Percentiles rank a stretch among this genome's conserved stretches.
These are phyloP conservation scores for Pogonognathellus flavescens DNA, from an alignment of 1,140 invertebrate species.

Conservation along the genomic window DNA sequence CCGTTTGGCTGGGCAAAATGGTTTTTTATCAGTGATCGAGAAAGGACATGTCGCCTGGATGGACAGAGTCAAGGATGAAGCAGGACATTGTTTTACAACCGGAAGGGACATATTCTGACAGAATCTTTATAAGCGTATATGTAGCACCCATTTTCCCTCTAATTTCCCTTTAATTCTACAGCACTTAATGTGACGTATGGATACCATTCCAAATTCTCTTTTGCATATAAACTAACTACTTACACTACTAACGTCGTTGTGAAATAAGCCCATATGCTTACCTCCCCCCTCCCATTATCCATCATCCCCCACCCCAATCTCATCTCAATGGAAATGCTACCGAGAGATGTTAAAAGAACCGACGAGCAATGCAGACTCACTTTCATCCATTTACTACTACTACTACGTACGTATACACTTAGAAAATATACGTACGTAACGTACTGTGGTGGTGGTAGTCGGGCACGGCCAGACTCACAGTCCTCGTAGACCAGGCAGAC, in stretches of 20 bases:
- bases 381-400: neutral
- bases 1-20: constrained; percentile 48
- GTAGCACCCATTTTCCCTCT: constrained; percentile 63
- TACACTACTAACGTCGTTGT: neutral
- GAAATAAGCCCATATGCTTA: constrained; percentile 62
- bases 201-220: constrained; percentile 65
- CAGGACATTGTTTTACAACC: constrained; percentile 62
- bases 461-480: neutral
- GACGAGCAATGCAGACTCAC: constrained; percentile 12
- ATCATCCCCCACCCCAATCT: constrained; percentile 60
- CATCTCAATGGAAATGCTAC: constrained; percentile 51
- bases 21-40: constrained; percentile 43
- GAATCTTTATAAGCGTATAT: constrained; percentile 51
- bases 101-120: constrained; percentile 58
- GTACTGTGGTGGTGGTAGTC: neutral
- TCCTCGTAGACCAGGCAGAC: neutral
- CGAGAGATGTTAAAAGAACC: constrained; percentile 38
- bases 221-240: constrained; percentile 67
- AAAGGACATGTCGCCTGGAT: constrained; percentile 51
- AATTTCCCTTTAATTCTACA: constrained; percentile 66
- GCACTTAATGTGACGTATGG: constrained; percentile 67
- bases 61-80: constrained; percentile 54
- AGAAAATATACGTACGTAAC: neutral
- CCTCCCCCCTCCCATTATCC: constrained; percentile 59
- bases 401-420: neutral